Conservation (phyloP, 2,797 vertebrate genomes). For the Scomberomorus guttatus region DNA sequence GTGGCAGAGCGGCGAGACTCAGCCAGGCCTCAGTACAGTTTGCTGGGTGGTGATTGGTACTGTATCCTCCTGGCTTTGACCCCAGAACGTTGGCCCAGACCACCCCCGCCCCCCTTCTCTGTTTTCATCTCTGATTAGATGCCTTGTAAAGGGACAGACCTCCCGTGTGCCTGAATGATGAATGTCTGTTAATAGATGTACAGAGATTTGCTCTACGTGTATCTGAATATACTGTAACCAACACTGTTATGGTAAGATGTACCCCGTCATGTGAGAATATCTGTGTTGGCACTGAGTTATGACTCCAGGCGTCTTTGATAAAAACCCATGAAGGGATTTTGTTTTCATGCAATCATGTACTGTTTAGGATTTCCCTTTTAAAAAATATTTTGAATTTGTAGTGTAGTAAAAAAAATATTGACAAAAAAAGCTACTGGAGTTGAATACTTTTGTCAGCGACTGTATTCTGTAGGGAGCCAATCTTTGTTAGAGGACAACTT, state of each 20-base stretch:
- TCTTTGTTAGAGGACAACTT: slow-evolving; percentile 65
- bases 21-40: slow-evolving; percentile 39
- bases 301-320: slow-evolving; percentile 41
- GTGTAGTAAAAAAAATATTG: background rate
- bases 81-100: slow-evolving; percentile 43
- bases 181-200: slow-evolving; percentile 79
- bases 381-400: slow-evolving; percentile 48
- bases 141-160: slow-evolving; percentile 69
- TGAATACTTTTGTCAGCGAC: slow-evolving; percentile 47
- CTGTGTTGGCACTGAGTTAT: slow-evolving; percentile 50
- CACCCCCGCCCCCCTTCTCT: background rate
- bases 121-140: slow-evolving; percentile 57
- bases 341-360: slow-evolving; percentile 17
- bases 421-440: slow-evolving; percentile 33
- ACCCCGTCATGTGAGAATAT: slow-evolving; percentile 52
- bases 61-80: slow-evolving; percentile 53
- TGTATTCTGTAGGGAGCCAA: slow-evolving; percentile 42
- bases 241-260: slow-evolving; percentile 36
- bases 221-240: slow-evolving; percentile 69
- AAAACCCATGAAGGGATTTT: slow-evolving; percentile 7
- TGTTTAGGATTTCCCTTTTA: slow-evolving; percentile 45
- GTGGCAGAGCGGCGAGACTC: slow-evolving; percentile 39
- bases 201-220: slow-evolving; percentile 70
- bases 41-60: slow-evolving; percentile 48
- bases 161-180: slow-evolving; percentile 63